phyloP scores from a whole-genome alignment of 2,797 vertebrate species.

The Micropoecilia bifurca region DNA sequence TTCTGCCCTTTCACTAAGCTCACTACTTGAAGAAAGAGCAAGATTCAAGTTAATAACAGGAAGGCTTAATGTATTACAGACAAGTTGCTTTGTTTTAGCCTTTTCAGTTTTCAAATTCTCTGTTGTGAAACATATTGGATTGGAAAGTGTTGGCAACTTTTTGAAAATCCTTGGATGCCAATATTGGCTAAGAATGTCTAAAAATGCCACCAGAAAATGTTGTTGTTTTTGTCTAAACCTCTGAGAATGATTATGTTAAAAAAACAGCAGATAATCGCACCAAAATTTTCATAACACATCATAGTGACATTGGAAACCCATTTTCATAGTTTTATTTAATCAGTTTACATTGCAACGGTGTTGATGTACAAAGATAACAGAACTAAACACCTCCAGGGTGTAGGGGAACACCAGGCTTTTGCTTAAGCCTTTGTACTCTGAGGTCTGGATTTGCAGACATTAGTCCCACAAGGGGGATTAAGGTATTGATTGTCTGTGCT shows the following conservation, averaged over 20 bases:
- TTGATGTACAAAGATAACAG: neutral
- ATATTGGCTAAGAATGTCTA: neutral
- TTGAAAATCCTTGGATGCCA: neutral
- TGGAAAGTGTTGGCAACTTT: neutral
- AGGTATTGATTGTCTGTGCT: conserved; percentile 51
- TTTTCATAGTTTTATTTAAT: no score
- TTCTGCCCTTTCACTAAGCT: neutral
- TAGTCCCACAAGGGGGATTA: conserved; percentile 48
- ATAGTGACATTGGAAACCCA: neutral
- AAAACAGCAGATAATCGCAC: neutral
- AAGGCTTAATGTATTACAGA: neutral
- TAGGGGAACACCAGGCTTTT: neutral
- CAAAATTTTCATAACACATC: neutral
- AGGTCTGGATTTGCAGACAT: conserved; percentile 14
- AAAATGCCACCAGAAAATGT: neutral
- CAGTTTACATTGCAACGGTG: neutral
- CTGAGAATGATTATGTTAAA: neutral
- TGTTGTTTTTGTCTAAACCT: neutral
- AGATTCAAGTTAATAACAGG: neutral
- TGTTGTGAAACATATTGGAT: neutral
- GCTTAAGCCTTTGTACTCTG: conserved; percentile 18
- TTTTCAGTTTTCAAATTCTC: neutral
- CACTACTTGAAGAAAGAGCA: neutral
- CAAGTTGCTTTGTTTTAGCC: neutral
- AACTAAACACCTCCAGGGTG: neutral